Evolutionary conservation across 2,797 vertebrate genomes (phyloP), one percentile per base, ranked within the genome.

Genomic region (Gymnothorax reevesii): DNA sequence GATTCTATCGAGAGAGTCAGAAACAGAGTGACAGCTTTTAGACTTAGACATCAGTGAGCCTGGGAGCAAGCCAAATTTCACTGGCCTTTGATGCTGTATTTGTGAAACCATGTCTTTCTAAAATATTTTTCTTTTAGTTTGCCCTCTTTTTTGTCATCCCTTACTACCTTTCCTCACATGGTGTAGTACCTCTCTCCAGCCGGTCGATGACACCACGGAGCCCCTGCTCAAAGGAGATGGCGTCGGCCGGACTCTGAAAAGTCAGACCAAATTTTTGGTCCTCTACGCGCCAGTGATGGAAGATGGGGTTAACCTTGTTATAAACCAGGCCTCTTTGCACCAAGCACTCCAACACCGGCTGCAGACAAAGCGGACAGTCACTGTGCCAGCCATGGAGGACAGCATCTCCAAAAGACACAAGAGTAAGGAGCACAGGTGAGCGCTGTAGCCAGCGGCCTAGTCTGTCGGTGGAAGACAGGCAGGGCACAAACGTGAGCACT

Each of bases 291-390:
- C 98, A 98, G 92, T 98, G 97, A 91, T 98, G 98, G 94, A 98
- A 98, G 95, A 98, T 98, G 91, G 97, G 97, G 92, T 97, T 98
- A 91, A 98, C 98, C 92, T 98, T 98, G 95, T 98, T 98, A 94
- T 98, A 98, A 88, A 98, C 96, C 87, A 98, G 91, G 83, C 97
- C 97, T 90, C 94, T 97, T 91, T 96, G 97, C 91, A 98, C 95
- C 0, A 95, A 91, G 62, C 97, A 98, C 91, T 98, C 97, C 93
- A 98, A 89, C 92, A 98, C 97, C 3, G 96, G 97, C 98, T 98
- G 87, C 6, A 73, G 7, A 89, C 59, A 89, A 85, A 87, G 75
- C 77, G 42, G 83, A 57, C 88, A 87, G 86, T 91, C 87, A 92
- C 59, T 87, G 17, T 0, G n/a, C 59, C 55, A 13, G 22, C 80